Percentiles rank a stretch among this genome's conserved stretches.
phyloP scores from a whole-genome alignment of 2,113 vertebrate genomes.

The Cryptomyrus ogoouensis region DNA sequence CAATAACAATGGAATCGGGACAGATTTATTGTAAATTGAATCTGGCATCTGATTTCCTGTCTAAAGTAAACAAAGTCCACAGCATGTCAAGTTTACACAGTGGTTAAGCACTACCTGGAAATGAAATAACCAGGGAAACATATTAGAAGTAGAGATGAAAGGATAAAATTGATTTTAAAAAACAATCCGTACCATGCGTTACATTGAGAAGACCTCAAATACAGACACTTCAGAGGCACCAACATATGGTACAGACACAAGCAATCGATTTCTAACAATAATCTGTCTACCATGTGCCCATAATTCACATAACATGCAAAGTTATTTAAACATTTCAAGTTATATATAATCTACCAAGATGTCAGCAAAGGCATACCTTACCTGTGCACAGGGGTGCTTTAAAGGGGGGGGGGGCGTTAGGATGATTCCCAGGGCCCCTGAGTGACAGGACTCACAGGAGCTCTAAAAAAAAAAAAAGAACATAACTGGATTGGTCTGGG shows the following conservation, averaged over 20 bases:
- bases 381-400: not conserved
- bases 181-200: not conserved
- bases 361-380: not conserved
- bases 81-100: not conserved
- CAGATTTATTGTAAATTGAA: not conserved
- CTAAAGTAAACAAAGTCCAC: not conserved
- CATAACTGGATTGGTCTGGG: not conserved
- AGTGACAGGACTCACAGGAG: not conserved
- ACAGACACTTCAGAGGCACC: not conserved
- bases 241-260: not conserved
- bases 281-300: not conserved
- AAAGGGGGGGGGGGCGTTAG: not conserved
- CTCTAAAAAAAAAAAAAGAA: not conserved
- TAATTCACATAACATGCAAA: not conserved
- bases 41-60: not conserved
- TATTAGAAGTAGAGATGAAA: not conserved
- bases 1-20: not conserved
- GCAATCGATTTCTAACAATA: not conserved
- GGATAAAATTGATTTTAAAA: not conserved
- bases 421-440: not conserved
- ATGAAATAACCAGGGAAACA: not conserved
- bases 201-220: not conserved
- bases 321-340: not conserved
- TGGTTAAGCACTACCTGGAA: not conserved
- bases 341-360: not conserved